Conservation (phyloP, 37 sponge, comb jelly and placozoan genomes). For the Crambe crambe region DNA sequence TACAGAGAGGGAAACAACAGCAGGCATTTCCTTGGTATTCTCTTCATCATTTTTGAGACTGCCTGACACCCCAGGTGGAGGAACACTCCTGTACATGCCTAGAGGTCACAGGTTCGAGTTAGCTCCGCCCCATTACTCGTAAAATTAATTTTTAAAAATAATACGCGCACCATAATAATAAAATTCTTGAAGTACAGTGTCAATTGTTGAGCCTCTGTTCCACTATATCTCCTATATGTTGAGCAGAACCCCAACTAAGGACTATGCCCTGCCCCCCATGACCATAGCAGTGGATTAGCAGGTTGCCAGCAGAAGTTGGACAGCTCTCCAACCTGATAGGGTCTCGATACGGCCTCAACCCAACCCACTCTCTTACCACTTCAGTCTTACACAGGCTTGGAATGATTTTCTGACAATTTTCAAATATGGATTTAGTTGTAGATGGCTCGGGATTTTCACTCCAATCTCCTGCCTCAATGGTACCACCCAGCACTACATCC, state of each 20-base stretch:
- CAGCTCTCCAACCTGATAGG: slow-evolving; percentile 55
- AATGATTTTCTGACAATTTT: slow-evolving; percentile 17
- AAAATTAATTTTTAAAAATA: too few relatives aligned
- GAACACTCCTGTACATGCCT: too few relatives aligned
- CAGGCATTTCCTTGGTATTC: too few relatives aligned
- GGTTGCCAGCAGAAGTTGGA: background rate
- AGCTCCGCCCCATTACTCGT: too few relatives aligned
- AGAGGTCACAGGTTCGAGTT: background rate
- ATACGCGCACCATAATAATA: too few relatives aligned
- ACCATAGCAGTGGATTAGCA: slow-evolving; percentile 85
- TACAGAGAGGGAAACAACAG: too few relatives aligned
- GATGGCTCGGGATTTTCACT: slow-evolving; percentile 18
- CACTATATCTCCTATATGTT: slow-evolving; percentile 38
- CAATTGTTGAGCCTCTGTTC: slow-evolving; percentile 37
- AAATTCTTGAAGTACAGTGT: too few relatives aligned
- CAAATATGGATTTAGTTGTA: slow-evolving; percentile 10
- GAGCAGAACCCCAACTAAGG: slow-evolving; percentile 81
- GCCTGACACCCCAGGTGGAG: too few relatives aligned
- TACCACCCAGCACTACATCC: slow-evolving; percentile 61
- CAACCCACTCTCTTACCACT: slow-evolving; percentile 55
- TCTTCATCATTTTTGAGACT: too few relatives aligned
- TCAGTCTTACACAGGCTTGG: slow-evolving; percentile 54
- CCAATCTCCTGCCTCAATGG: slow-evolving; percentile 20
- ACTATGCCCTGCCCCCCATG: slow-evolving; percentile 75
- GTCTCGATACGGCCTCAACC: slow-evolving; percentile 64